Evolutionary conservation across 64 coral and sea anemone genomes (phyloP).

Genomic region (Stichodactyla mertensii): DNA sequence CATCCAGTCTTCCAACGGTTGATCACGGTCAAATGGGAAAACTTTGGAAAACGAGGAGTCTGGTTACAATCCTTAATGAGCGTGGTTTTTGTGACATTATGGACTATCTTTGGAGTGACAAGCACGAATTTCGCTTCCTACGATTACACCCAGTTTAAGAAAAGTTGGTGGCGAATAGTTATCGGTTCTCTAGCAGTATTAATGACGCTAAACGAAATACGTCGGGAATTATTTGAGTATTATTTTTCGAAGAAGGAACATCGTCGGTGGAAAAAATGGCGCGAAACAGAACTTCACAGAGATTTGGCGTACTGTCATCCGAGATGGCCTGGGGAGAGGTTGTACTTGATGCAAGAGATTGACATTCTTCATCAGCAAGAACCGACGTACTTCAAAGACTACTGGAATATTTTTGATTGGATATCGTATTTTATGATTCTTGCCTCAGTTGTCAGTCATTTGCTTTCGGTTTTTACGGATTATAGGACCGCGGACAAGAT

Average conservation of each 20-base stretch:
- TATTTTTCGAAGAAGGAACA: conserved; percentile 87
- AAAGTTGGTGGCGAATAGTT: conserved; percentile 85
- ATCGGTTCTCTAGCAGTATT: conserved; percentile 58
- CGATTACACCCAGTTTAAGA: conserved; percentile 49
- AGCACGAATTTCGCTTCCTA: conserved; percentile 45
- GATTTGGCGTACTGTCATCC: conserved; percentile 96
- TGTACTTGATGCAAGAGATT: conserved; percentile 88
- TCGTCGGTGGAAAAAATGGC: conserved; percentile 75
- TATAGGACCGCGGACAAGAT: conserved; percentile 12
- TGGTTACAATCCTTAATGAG: conserved; percentile 72
- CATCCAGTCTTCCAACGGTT: conserved; percentile 91
- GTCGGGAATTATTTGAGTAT: conserved; percentile 68
- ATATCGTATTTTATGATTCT: conserved; percentile 73
- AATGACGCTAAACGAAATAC: conserved; percentile 73
- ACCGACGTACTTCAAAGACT: conserved; percentile 81
- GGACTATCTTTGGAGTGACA: conserved; percentile 81
- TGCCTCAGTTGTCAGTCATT: conserved; percentile 53
- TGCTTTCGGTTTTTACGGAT: conserved; percentile 36
- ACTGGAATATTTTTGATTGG: conserved; percentile 97
- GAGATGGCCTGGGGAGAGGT: conserved; percentile 87
- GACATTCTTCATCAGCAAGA: conserved; percentile 59
- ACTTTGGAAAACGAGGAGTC: conserved; percentile 76
- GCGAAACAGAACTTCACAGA: conserved; percentile 61
- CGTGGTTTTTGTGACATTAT: conserved; percentile 78
- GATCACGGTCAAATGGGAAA: conserved; percentile 90